Conservation (phyloP, 2,888 invertebrate genomes). For the Drosophila sordidula region DNA sequence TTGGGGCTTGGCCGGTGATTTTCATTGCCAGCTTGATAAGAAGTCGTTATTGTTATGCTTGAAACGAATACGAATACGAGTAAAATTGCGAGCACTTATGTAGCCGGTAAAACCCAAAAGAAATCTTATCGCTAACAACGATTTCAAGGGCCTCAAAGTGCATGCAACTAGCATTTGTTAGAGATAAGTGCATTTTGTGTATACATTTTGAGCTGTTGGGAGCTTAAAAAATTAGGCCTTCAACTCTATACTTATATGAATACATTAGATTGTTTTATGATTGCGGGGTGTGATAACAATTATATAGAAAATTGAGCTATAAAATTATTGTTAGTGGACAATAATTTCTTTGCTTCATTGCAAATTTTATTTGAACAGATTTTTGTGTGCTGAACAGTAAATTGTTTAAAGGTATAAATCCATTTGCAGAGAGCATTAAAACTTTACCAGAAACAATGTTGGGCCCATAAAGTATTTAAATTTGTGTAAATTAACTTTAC, state of each 20-base stretch:
- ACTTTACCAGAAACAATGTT: too few relatives aligned
- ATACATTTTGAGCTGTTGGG: neutral
- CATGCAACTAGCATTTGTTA: conserved; percentile 6
- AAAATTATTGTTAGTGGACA: too few relatives aligned
- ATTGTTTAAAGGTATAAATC: too few relatives aligned
- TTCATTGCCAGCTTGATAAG: conserved; percentile 43
- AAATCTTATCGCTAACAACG: conserved; percentile 27
- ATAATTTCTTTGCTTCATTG: too few relatives aligned
- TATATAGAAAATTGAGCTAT: neutral
- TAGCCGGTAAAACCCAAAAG: conserved; percentile 7
- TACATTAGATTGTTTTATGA: neutral
- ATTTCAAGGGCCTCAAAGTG: conserved; percentile 10
- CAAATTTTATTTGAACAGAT: too few relatives aligned
- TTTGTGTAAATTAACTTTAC: too few relatives aligned
- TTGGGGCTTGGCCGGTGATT: conserved; percentile 52
- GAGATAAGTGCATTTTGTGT: conserved; percentile 1
- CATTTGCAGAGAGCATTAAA: too few relatives aligned
- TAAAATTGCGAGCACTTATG: conserved; percentile 9
- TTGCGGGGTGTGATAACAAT: neutral
- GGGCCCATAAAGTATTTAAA: too few relatives aligned
- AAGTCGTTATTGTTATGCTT: conserved; percentile 28
- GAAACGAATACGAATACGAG: conserved; percentile 14
- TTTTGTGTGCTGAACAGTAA: too few relatives aligned
- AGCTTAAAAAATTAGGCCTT: too few relatives aligned
- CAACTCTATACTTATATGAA: neutral